A percentile compares a stretch with the other conserved stretches of the same genome.
These are phyloP conservation scores for Pinna nobilis DNA, from an alignment of 1,140 invertebrate genomes.

Conservation along the genomic window DNA sequence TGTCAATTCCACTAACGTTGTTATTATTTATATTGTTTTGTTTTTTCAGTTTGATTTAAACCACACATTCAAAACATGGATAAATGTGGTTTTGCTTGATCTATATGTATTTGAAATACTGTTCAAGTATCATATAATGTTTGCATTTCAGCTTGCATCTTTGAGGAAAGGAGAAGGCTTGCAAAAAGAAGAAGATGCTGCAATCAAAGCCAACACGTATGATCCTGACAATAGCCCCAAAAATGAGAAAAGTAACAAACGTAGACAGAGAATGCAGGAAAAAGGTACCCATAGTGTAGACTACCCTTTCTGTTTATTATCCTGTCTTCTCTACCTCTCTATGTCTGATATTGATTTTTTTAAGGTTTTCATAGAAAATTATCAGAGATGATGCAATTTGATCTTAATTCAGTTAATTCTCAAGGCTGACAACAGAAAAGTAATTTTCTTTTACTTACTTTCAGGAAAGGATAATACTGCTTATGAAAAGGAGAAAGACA, in stretches of 20 bases:
- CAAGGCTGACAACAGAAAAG: background rate
- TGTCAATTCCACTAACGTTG: no score
- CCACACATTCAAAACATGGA: background rate
- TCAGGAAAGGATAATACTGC: slow-evolving; percentile 48
- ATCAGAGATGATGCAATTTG: no score
- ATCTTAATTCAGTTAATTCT: background rate
- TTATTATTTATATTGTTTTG: no score
- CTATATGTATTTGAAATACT: background rate
- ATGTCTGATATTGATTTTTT: no score
- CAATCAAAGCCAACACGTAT: slow-evolving; percentile 67
- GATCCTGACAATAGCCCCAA: slow-evolving; percentile 67
- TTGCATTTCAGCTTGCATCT: slow-evolving; percentile 57
- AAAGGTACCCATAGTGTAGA: slow-evolving; percentile 24
- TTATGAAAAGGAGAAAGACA: slow-evolving; percentile 43
- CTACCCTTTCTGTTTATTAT: background rate
- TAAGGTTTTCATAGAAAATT: no score
- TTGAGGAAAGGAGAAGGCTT: slow-evolving; percentile 66
- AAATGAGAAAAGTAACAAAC: slow-evolving; percentile 70
- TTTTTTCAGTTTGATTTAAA: background rate
- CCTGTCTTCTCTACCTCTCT: no score
- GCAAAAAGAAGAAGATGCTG: slow-evolving; percentile 65
- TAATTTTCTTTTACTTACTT: slow-evolving; percentile 12
- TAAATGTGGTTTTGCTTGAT: no score
- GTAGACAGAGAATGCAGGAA: slow-evolving; percentile 57
- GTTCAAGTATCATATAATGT: background rate